Percentiles rank a stretch among this genome's conserved stretches.
These are phyloP conservation scores for Rhabdomys pumilio DNA, from an alignment of 2,797 vertebrate species.

Conservation along the genomic window DNA sequence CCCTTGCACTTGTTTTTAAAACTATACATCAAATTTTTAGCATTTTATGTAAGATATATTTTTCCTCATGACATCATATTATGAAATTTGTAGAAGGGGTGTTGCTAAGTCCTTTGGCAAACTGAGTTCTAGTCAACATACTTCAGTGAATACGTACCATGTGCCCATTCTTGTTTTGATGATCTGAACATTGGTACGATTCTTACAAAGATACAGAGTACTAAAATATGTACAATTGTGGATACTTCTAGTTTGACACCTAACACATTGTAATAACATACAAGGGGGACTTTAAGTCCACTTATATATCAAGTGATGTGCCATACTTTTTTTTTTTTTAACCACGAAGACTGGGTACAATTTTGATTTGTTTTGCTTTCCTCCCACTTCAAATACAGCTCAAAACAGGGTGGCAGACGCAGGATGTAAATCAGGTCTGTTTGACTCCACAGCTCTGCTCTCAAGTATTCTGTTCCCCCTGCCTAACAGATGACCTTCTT, in stretches of 20 bases:
- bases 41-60: neutral
- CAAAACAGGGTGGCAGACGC: neutral
- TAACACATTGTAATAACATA: neutral
- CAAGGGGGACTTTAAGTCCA: neutral
- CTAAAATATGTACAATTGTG: neutral
- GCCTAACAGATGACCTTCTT: neutral
- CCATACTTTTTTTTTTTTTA: slow-evolving; percentile 13
- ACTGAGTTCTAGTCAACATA: neutral
- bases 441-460: slow-evolving; percentile 6
- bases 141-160: neutral
- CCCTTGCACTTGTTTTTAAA: neutral
- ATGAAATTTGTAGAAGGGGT: neutral
- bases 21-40: neutral
- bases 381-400: slow-evolving; percentile 43
- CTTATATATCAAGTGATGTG: slow-evolving; percentile 10
- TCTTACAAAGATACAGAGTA: neutral
- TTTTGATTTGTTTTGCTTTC: slow-evolving; percentile 22
- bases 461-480: neutral
- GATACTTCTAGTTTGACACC: neutral
- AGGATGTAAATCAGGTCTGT: slow-evolving; percentile 32
- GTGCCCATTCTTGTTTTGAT: neutral
- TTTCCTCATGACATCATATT: neutral
- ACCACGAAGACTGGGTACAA: neutral
- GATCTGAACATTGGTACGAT: neutral
- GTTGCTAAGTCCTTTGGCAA: neutral